Conservation (phyloP, 2,797 vertebrate species). For the Echiichthys vipera region DNA sequence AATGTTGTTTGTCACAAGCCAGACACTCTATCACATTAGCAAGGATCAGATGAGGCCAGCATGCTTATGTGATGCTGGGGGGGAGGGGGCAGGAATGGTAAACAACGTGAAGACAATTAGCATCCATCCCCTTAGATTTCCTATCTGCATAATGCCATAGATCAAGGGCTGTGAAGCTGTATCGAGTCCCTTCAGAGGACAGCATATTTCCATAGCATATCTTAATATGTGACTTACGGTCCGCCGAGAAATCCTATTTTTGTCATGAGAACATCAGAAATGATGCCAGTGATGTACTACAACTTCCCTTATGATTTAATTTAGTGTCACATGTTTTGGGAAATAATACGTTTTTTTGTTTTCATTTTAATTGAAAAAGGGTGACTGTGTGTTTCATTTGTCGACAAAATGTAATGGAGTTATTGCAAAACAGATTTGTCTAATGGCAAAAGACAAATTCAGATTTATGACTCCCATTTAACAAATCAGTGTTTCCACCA, state of each 20-base stretch:
- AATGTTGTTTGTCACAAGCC: slow-evolving; percentile 38
- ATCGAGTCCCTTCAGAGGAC: background rate
- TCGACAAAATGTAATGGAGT: background rate
- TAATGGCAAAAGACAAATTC: background rate
- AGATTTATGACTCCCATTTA: background rate
- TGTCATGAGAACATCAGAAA: background rate
- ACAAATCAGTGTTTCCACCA: background rate
- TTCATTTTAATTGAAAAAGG: background rate
- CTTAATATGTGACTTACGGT: background rate
- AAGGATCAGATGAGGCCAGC: slow-evolving; percentile 56
- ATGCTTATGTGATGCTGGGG: slow-evolving; percentile 38
- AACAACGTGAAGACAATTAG: slow-evolving; percentile 54
- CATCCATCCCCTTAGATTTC: slow-evolving; percentile 8
- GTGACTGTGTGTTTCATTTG: background rate
- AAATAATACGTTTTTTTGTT: background rate
- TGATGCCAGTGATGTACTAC: background rate
- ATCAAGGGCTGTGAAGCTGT: slow-evolving; percentile 32
- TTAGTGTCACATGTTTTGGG: slow-evolving; percentile 6
- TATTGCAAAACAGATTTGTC: background rate
- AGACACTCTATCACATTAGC: slow-evolving; percentile 44
- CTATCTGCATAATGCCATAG: slow-evolving; percentile 28
- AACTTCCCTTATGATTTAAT: slow-evolving; percentile 5
- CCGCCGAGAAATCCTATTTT: background rate
- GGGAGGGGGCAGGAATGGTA: slow-evolving; percentile 27
- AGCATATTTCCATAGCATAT: slow-evolving; percentile 10